phyloP scores from a whole-genome alignment of 2,797 vertebrate genomes.

The Myripristis jacobus region DNA sequence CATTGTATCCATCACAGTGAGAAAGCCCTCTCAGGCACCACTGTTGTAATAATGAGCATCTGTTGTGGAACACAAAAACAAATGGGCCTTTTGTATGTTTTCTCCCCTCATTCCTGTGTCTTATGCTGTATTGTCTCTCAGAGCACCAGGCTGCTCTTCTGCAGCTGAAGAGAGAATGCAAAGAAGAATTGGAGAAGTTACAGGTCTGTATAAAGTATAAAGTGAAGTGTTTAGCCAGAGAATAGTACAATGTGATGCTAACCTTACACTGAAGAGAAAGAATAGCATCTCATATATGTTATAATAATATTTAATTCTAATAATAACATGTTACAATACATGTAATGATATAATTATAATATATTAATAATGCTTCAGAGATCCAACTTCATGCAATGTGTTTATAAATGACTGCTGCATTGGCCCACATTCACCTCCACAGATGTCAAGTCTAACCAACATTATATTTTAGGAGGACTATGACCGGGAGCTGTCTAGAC shows the following conservation, averaged over 20 bases:
- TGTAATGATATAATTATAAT: too few relatives aligned
- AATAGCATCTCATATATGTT: background rate
- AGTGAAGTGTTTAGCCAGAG: background rate
- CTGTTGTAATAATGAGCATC: conserved; percentile 26
- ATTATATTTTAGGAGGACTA: conserved; percentile 84
- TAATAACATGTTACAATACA: too few relatives aligned
- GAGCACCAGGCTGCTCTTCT: conserved; percentile 96
- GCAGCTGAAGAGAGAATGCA: conserved; percentile 94
- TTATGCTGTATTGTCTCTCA: conserved; percentile 70
- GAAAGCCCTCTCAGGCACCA: background rate
- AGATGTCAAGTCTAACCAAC: background rate
- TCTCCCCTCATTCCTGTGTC: conserved; percentile 2
- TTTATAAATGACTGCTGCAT: background rate
- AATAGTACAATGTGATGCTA: background rate
- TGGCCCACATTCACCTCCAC: background rate
- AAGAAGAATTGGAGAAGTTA: conserved; percentile 91
- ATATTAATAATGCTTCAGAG: too few relatives aligned
- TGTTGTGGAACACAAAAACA: conserved; percentile 6
- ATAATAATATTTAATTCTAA: too few relatives aligned
- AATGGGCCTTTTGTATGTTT: conserved; percentile 3
- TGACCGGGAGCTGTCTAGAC: conserved; percentile 85
- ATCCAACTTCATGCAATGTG: too few relatives aligned
- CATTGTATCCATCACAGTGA: background rate
- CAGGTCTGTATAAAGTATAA: conserved; percentile 82
- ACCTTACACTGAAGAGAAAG: background rate